These are phyloP conservation scores for Lasioglossum oenotherae DNA, from an alignment of 2,888 invertebrate species.

Conservation along the genomic window DNA sequence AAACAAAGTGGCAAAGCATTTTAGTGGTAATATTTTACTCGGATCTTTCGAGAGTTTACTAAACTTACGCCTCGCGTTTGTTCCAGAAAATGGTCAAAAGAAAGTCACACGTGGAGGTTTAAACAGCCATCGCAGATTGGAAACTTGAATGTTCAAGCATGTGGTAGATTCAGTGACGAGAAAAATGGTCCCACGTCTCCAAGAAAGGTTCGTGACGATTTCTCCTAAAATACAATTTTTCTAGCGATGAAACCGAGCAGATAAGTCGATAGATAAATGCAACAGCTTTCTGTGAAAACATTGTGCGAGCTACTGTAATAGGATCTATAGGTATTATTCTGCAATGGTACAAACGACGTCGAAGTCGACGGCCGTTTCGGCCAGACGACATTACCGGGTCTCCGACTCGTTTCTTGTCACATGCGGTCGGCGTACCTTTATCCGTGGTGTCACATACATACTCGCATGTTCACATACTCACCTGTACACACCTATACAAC, in stretches of 20 bases:
- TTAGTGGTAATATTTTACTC: no score
- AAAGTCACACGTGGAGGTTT: no score
- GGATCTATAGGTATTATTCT: background rate
- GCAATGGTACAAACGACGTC: conserved; percentile 25
- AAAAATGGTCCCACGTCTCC: no score
- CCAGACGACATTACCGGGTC: conserved; percentile 38
- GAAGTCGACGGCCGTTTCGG: conserved; percentile 37
- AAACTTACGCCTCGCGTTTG: no score
- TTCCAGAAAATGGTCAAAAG: no score
- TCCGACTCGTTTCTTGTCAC: conserved; percentile 60
- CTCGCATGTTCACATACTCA: background rate
- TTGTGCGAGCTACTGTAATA: background rate
- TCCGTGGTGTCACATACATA: background rate
- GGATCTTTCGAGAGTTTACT: no score
- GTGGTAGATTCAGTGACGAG: background rate
- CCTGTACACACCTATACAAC: background rate
- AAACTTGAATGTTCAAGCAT: no score
- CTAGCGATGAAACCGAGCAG: no score
- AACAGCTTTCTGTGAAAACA: background rate
- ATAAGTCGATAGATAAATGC: no score
- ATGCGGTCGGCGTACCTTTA: conserved; percentile 49
- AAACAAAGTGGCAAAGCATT: no score
- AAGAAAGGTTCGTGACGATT: background rate
- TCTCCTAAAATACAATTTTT: background rate
- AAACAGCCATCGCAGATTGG: no score